phyloP scores from a whole-genome alignment of 2,113 vertebrate species.

The Apus apus region DNA sequence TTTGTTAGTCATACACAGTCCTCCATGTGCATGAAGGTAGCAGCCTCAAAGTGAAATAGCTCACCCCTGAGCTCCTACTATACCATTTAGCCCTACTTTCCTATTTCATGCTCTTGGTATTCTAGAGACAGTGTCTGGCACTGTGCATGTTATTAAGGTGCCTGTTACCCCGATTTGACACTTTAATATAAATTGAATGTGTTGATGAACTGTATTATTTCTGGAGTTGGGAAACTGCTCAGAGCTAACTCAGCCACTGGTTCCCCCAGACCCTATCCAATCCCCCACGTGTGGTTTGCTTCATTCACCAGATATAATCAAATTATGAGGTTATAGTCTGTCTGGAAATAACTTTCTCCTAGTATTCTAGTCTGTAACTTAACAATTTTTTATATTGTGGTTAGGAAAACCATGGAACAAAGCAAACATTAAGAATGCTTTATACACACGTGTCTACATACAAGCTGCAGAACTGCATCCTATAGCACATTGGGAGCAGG shows the following conservation, averaged over 20 bases:
- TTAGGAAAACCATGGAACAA: not conserved
- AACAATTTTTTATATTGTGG: not conserved
- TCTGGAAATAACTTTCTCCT: not conserved
- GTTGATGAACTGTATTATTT: not conserved
- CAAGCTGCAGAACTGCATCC: not conserved
- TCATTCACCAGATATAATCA: not conserved
- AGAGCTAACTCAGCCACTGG: not conserved
- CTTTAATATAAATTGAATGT: not conserved
- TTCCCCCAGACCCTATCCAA: not conserved
- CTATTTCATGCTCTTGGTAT: not conserved
- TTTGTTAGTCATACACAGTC: not conserved
- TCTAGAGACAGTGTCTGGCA: not conserved
- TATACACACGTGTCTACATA: not conserved
- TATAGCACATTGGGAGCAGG: not conserved
- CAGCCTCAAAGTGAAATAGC: not conserved
- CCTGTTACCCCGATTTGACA: not conserved
- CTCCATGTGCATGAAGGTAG: rapidly evolving
- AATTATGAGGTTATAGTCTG: not conserved
- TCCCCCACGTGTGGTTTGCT: not conserved
- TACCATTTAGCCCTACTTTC: not conserved
- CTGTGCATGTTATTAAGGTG: rapidly evolving
- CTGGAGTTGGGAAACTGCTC: not conserved
- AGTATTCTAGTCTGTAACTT: not conserved
- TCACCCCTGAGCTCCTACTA: not conserved
- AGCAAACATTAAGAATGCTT: not conserved